Evolutionary conservation across 1,140 invertebrate species (phyloP).

Genomic region (Formica selysi): DNA sequence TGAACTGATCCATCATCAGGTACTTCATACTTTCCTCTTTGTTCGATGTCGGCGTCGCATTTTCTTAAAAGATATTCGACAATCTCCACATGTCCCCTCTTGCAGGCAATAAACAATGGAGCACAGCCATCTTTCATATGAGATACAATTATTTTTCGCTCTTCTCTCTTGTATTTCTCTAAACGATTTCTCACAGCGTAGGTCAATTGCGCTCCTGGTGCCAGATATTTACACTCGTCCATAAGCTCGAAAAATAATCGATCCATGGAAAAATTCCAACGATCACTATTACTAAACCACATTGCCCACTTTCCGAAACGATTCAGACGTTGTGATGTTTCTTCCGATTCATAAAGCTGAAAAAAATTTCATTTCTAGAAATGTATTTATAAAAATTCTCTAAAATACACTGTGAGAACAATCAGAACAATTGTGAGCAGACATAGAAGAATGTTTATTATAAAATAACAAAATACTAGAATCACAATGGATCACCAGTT

Average conservation of each 20-base stretch:
- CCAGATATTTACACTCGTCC: slow-evolving; percentile 89
- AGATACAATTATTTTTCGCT: slow-evolving; percentile 89
- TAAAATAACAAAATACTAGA: too few species aligned
- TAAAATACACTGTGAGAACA: neutral
- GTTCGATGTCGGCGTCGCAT: slow-evolving; percentile 94
- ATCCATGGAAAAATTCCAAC: slow-evolving; percentile 87
- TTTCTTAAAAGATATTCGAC: slow-evolving; percentile 95
- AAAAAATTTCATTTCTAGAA: neutral
- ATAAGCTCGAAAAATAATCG: slow-evolving; percentile 89
- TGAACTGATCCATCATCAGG: slow-evolving; percentile 91
- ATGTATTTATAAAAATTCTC: too few species aligned
- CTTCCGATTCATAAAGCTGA: neutral
- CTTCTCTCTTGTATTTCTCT: slow-evolving; percentile 88
- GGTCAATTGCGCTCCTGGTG: slow-evolving; percentile 90
- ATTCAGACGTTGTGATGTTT: neutral
- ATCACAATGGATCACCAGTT: too few species aligned
- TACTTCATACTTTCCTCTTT: slow-evolving; percentile 92
- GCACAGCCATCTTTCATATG: slow-evolving; percentile 92
- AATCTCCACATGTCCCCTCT: slow-evolving; percentile 94
- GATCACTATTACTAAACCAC: slow-evolving; percentile 62
- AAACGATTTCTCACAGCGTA: slow-evolving; percentile 89
- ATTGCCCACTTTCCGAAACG: slow-evolving; percentile 21
- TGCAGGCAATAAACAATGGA: slow-evolving; percentile 95
- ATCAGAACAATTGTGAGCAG: neutral
- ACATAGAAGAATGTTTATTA: neutral